Percentiles rank a stretch among this genome's conserved stretches.
These are phyloP conservation scores for Mesembrinibis cayennensis DNA, from an alignment of 2,113 vertebrate species.

Conservation along the genomic window DNA sequence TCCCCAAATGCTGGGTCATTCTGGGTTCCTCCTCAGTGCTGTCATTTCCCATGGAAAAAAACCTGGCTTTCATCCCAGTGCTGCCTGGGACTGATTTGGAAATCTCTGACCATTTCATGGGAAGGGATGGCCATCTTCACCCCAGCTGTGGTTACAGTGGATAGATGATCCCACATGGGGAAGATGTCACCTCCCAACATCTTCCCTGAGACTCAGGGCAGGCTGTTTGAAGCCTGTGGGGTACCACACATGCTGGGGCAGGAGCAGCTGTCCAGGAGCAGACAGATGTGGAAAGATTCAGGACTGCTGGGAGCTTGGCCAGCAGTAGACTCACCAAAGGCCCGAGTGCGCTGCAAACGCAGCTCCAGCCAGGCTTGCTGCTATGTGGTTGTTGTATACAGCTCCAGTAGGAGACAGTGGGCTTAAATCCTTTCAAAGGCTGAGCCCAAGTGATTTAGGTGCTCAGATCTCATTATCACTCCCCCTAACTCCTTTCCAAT, in stretches of 20 bases:
- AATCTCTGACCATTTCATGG: neutral
- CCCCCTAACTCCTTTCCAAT: neutral
- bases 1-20: neutral
- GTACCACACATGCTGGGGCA: neutral
- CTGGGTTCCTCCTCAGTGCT: neutral
- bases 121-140: neutral
- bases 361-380: neutral
- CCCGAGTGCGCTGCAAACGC: rapidly evolving
- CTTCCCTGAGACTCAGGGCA: neutral
- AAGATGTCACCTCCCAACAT: neutral
- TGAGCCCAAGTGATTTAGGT: neutral
- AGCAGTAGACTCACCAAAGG: neutral
- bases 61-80: neutral
- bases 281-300: neutral
- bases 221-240: neutral
- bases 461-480: neutral
- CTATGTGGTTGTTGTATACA: neutral
- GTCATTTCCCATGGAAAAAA: neutral
- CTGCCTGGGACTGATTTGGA: neutral
- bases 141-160: neutral
- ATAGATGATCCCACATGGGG: neutral
- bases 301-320: neutral
- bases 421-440: neutral
- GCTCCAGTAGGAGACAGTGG: neutral
- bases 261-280: neutral